These are phyloP conservation scores for Diadema setosum DNA, from an alignment of 35 echinoderm and acorn worm species.

Conservation along the genomic window DNA sequence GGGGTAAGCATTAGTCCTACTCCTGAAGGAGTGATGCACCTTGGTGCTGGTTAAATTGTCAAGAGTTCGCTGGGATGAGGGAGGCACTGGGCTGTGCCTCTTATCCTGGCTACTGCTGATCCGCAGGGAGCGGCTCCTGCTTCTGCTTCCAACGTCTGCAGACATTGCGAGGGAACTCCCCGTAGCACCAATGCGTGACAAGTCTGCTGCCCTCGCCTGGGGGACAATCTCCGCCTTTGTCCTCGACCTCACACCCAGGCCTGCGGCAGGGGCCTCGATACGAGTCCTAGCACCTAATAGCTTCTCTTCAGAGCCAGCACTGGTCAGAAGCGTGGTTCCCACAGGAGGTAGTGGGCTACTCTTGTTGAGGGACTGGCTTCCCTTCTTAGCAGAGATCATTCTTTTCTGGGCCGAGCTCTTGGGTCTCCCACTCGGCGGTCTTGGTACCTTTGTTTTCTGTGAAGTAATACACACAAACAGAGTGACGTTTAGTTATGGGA, in stretches of 20 bases:
- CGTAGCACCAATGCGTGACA: constrained; percentile 2
- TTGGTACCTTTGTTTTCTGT: constrained; percentile 67
- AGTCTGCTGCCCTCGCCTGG: constrained; percentile 7
- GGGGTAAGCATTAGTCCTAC: constrained; percentile 25
- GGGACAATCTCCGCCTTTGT: neutral
- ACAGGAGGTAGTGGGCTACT: constrained; percentile 70
- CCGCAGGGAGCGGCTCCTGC: neutral
- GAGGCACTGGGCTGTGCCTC: constrained; percentile 59
- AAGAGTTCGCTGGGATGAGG: constrained; percentile 56
- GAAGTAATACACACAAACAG: too few relatives aligned
- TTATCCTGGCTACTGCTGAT: constrained; percentile 17
- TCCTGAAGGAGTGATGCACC: constrained; percentile 45
- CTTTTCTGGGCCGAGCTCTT: constrained; percentile 60
- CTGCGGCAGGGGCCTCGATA: neutral
- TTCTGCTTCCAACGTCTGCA: neutral
- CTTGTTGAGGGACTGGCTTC: constrained; percentile 55
- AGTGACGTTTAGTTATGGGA: too few relatives aligned
- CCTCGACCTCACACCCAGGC: neutral
- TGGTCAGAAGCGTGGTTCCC: neutral
- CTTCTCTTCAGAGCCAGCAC: neutral
- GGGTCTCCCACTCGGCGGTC: constrained; percentile 66
- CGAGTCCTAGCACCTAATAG: neutral
- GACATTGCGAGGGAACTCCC: neutral
- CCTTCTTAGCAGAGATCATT: constrained; percentile 18
- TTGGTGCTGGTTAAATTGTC: constrained; percentile 55